phyloP scores from a whole-genome alignment of 2,113 vertebrate species.

The Herpailurus yagouaroundi region DNA sequence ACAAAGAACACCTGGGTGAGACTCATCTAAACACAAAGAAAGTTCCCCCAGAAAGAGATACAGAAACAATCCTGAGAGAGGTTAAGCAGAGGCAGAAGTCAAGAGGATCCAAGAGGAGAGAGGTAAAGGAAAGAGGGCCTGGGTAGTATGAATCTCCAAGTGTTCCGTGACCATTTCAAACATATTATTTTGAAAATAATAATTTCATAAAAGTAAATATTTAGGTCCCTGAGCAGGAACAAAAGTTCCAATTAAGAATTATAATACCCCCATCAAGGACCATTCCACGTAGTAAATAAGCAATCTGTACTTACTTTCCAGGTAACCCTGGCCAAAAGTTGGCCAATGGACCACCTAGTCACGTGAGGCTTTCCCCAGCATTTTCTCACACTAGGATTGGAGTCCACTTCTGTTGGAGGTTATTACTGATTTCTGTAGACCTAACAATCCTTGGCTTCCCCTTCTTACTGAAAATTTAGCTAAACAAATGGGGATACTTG shows the following conservation, averaged over 20 bases:
- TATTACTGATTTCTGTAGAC: not conserved
- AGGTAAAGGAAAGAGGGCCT: not conserved
- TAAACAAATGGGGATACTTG: not conserved
- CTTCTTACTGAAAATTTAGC: not conserved
- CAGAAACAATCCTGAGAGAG: not conserved
- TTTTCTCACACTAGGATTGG: not conserved
- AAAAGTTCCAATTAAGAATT: not conserved
- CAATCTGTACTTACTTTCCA: not conserved
- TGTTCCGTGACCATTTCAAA: not conserved
- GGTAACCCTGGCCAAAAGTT: not conserved
- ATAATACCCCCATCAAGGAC: not conserved
- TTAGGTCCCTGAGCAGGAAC: not conserved
- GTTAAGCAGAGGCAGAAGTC: not conserved
- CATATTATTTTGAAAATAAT: not conserved
- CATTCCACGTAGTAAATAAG: not conserved
- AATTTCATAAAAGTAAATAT: conserved; percentile 18
- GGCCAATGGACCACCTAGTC: not conserved
- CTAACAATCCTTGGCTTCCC: not conserved
- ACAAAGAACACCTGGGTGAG: not conserved
- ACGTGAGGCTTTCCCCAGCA: not conserved
- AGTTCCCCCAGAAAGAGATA: not conserved
- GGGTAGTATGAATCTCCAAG: not conserved
- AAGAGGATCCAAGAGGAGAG: not conserved
- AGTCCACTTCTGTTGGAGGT: not conserved
- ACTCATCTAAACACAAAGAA: not conserved